phyloP scores from a whole-genome alignment of 2,888 invertebrate species.

The Auanema freiburgensis region DNA sequence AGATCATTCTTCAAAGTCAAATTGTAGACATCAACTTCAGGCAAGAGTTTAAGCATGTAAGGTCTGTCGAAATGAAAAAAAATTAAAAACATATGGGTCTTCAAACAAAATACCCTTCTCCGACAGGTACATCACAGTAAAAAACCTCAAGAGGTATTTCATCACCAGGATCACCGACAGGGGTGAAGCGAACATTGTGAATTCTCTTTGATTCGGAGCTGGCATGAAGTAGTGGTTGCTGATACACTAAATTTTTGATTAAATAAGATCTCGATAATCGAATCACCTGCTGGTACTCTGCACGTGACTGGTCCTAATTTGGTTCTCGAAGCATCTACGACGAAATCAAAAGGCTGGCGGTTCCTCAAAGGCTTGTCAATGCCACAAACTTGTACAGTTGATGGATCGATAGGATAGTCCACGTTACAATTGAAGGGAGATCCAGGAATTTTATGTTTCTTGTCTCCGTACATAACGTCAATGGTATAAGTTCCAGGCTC shows the following conservation, averaged over 20 bases:
- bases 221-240: conserved; percentile 2
- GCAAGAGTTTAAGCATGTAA: conserved; percentile 20
- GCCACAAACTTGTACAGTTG: conserved; percentile 28
- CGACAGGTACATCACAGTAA: conserved; percentile 36
- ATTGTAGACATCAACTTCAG: conserved; percentile 22
- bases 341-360: conserved; percentile 32
- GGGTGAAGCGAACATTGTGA: conserved; percentile 27
- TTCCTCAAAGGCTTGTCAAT: conserved; percentile 26
- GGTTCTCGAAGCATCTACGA: conserved; percentile 36
- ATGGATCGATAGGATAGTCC: conserved; percentile 35
- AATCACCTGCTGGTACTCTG: conserved; percentile 23
- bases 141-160: conserved; percentile 31
- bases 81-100: neutral
- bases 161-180: conserved; percentile 29
- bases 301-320: conserved; percentile 30
- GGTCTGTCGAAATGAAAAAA: conserved; percentile 8
- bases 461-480: conserved; percentile 41
- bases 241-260: conserved; percentile 2
- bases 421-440: conserved; percentile 41
- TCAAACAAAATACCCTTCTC: conserved; percentile 22
- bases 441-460: conserved; percentile 40
- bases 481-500: conserved; percentile 81
- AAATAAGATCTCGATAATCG: neutral
- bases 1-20: neutral
- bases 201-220: conserved; percentile 30